Conservation (phyloP, 2,888 invertebrate genomes). For the Philaethria dido region DNA sequence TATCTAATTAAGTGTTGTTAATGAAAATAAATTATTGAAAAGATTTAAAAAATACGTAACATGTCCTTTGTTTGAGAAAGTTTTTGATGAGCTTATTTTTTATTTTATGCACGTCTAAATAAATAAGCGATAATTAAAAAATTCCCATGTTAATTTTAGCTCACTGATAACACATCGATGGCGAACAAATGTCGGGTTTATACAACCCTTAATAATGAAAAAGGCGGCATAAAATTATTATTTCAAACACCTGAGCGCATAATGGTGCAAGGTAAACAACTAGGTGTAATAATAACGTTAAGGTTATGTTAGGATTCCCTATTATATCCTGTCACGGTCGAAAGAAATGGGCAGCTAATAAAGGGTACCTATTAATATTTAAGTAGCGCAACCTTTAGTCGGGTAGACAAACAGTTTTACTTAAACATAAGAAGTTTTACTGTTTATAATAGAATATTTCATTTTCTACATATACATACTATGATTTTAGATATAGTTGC, state of each 20-base stretch:
- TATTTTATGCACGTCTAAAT: not conserved
- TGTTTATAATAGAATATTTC: too few species aligned
- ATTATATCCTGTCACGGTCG: conserved; percentile 31
- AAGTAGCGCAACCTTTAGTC: conserved; percentile 16
- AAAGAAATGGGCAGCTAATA: conserved; percentile 26
- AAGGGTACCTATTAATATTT: conserved; percentile 14
- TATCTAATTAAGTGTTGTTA: not conserved
- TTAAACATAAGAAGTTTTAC: too few species aligned
- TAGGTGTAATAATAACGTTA: conserved; percentile 46
- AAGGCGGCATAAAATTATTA: conserved; percentile 70
- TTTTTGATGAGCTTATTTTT: too few species aligned
- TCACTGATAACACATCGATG: conserved; percentile 57
- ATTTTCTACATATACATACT: too few species aligned
- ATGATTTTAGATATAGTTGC: too few species aligned
- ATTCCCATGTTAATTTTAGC: conserved; percentile 39
- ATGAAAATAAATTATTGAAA: not conserved
- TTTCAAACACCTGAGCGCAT: conserved; percentile 65
- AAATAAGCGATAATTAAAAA: conserved; percentile 28
- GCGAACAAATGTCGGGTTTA: conserved; percentile 66
- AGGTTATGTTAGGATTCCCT: conserved; percentile 27
- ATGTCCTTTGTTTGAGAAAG: too few species aligned
- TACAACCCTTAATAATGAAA: conserved; percentile 72
- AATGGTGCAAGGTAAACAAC: conserved; percentile 63
- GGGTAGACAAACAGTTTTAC: not conserved
- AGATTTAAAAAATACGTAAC: too few species aligned